Conservation (phyloP, 2,888 invertebrate genomes). For the Zelleria hepariella region DNA sequence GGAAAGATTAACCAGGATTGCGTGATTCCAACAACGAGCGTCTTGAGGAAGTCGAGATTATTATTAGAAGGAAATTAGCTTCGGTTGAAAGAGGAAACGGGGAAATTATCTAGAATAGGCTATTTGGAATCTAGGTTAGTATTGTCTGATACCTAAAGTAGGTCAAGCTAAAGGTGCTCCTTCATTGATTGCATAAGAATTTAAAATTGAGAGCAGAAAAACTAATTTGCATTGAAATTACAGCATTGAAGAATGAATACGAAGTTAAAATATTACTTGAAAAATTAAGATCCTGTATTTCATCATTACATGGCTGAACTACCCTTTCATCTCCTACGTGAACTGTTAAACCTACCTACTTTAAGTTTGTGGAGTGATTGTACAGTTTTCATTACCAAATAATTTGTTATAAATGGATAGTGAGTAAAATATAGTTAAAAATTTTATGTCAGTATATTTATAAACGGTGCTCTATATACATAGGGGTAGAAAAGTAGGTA, state of each 20-base stretch:
- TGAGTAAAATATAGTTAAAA: not conserved
- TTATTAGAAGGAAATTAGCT: slow-evolving; percentile 26
- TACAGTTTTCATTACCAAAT: slow-evolving; percentile 44
- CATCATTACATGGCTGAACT: too few relatives aligned
- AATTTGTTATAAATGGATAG: slow-evolving; percentile 31
- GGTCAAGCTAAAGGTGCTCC: too few relatives aligned
- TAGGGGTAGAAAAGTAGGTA: not conserved
- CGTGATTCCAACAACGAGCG: slow-evolving; percentile 1
- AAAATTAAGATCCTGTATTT: too few relatives aligned
- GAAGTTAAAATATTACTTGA: too few relatives aligned
- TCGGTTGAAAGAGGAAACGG: not conserved
- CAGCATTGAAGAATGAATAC: too few relatives aligned
- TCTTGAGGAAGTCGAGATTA: slow-evolving; percentile 33
- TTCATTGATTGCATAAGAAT: too few relatives aligned
- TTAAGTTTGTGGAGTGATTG: slow-evolving; percentile 25
- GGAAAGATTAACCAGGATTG: slow-evolving; percentile 37
- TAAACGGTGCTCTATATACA: slow-evolving; percentile 1
- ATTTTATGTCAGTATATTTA: not conserved
- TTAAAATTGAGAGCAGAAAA: too few relatives aligned
- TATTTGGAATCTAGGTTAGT: not conserved
- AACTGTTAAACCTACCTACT: too few relatives aligned
- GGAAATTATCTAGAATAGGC: not conserved
- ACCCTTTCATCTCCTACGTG: too few relatives aligned
- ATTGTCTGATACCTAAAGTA: too few relatives aligned
- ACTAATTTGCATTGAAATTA: too few relatives aligned